A percentile compares a stretch with the other conserved stretches of the same genome.
phyloP scores from a whole-genome alignment of 2,797 vertebrate species.

The Pipistrellus pipistrellus region DNA sequence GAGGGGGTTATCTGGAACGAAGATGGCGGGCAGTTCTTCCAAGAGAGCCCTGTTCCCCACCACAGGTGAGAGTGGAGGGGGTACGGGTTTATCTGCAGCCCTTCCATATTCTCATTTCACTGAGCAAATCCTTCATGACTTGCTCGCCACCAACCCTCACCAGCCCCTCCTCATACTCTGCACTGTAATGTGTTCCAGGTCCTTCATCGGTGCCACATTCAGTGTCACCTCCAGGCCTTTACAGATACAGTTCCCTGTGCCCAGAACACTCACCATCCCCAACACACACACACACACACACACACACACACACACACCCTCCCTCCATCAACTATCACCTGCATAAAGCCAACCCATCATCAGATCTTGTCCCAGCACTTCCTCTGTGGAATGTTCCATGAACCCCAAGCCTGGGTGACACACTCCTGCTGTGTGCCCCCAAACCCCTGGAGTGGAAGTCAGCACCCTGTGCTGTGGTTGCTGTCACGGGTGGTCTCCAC shows the following conservation, averaged over 20 bases:
- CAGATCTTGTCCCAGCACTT: background rate
- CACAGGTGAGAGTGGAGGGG: background rate
- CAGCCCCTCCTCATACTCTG: background rate
- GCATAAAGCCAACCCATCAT: background rate
- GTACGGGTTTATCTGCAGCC: rapidly evolving
- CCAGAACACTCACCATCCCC: background rate
- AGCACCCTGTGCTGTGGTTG: rapidly evolving
- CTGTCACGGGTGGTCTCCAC: background rate
- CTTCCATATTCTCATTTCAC: background rate
- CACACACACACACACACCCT: rapidly evolving
- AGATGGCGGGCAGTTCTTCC: background rate
- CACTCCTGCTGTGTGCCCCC: background rate
- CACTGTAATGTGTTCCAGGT: background rate
- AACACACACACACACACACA: background rate
- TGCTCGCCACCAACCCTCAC: background rate
- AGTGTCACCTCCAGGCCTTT: background rate
- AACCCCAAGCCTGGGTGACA: background rate
- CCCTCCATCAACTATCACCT: background rate
- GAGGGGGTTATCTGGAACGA: background rate
- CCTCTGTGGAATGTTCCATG: background rate
- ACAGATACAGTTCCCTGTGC: background rate
- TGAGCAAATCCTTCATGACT: background rate
- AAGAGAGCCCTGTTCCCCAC: background rate
- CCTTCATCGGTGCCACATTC: background rate
- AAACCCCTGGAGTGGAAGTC: background rate